Conservation (phyloP, 2,888 invertebrate genomes). For the Tinea semifulvella region DNA sequence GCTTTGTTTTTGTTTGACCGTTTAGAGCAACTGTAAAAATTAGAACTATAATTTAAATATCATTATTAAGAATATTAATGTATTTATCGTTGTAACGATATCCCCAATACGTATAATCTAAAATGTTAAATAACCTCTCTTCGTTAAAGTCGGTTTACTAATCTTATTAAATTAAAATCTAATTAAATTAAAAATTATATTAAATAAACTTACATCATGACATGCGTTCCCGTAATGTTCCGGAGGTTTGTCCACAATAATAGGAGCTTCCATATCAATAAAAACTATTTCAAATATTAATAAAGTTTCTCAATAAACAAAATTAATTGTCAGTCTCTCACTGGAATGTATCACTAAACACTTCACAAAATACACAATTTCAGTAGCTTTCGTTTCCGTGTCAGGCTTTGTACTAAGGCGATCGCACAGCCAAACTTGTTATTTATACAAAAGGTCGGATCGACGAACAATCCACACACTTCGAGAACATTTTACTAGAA, state of each 20-base stretch:
- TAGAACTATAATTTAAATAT: no score
- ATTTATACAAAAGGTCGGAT: conserved; percentile 41
- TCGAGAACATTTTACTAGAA: conserved; percentile 5
- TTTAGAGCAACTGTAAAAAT: no score
- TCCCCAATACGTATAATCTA: no score
- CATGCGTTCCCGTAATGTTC: conserved; percentile 60
- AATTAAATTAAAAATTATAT: no score
- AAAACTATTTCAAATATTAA: conserved; percentile 18
- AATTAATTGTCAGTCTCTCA: conserved; percentile 28
- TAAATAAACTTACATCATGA: conserved; percentile 55
- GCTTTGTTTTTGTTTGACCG: no score
- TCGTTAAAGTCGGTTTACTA: no score
- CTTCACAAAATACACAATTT: conserved; percentile 34
- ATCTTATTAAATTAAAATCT: no score
- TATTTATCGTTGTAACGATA: no score
- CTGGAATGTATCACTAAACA: conserved; percentile 48
- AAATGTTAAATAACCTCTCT: no score
- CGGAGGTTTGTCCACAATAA: conserved; percentile 69
- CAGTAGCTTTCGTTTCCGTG: conserved; percentile 23
- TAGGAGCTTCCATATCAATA: conserved; percentile 69
- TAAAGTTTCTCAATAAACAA: background rate
- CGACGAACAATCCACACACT: background rate
- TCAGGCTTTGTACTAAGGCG: conserved; percentile 46
- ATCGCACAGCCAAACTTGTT: conserved; percentile 28
- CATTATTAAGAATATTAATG: no score